A percentile compares a stretch with the other conserved stretches of the same genome.
Conservation (phyloP, 2,113 vertebrate species). For the Crotalus helleri region DNA sequence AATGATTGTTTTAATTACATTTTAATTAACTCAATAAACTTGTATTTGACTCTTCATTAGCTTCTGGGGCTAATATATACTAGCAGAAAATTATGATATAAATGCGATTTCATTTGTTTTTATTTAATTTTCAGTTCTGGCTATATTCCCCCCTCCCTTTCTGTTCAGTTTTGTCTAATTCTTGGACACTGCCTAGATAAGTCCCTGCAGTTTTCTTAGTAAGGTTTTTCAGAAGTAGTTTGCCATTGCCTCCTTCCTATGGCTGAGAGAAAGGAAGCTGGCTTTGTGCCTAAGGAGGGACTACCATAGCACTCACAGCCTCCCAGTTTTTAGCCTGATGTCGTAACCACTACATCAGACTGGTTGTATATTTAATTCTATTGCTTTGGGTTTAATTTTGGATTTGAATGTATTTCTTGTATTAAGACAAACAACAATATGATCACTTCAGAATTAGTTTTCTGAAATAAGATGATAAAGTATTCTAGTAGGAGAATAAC, state of each 20-base stretch:
- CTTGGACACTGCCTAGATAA: no score
- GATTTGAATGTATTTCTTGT: background rate
- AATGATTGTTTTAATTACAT: background rate
- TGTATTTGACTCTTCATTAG: background rate
- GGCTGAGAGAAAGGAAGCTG: background rate
- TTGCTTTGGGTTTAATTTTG: background rate
- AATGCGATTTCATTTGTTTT: background rate
- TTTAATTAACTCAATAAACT: background rate
- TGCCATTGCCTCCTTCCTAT: no score
- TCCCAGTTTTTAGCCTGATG: background rate
- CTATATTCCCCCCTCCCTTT: background rate
- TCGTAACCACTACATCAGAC: background rate
- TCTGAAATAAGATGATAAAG: background rate
- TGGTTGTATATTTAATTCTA: background rate
- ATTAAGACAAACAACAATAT: background rate
- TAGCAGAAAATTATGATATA: background rate
- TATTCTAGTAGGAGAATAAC: background rate
- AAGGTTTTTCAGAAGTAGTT: no score
- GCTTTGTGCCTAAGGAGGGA: background rate
- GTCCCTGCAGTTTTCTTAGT: no score
- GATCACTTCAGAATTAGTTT: background rate
- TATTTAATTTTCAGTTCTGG: background rate
- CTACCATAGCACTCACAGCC: background rate
- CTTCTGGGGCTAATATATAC: background rate
- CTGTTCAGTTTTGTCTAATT: background rate